Base-by-base conservation (phyloP, 2,888 invertebrate species). In the Orthonychiurus folsomi region DNA sequence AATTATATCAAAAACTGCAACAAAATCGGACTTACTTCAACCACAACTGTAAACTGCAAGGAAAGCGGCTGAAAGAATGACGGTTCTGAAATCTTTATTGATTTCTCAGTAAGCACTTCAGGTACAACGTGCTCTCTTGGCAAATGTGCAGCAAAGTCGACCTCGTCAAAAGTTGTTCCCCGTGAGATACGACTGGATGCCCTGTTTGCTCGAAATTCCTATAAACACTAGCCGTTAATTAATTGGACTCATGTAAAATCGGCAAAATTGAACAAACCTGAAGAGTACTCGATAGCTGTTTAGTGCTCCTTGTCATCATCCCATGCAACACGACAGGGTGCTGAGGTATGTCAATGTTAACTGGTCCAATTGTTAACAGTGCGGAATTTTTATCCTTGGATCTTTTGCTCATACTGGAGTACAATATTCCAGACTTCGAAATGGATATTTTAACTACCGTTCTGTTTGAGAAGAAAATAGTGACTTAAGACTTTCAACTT, bases 291-390 rank as follows among this genome's bases (percentile, higher is more conserved):
- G 93, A 93, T 53, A 96, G 80, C 75, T 95, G 92, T 69, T 93
- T 87, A 66, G 93, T 92, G 68, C 93, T 92, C 71, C 96, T 83
- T 0, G 93, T 93, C 85, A 99, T 94, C 88, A 99, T 96, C 59
- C 95, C 96, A 78, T 99, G 97, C 72, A 99, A 80, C 5, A 92
- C 94, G 0, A 96, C 94, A 0, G 97, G 97, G 80, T 97, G 96
- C 78, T 97, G 96, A 2, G 99, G 97, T 75, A 99, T 93, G 78
- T 96, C 95, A 61, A 96, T 87, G 68, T 89, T 86, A 1, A 96
- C 87, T 18, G 88, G 87, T 1, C 95, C 96, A 61, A 96, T 84
- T 9, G 89, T 90, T 9, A 93, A 79, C 63, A 94, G 77, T 9
- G 52, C 50, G 59, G 87, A 84, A 76, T 90, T 91, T 74, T 88